A percentile compares a stretch with the other conserved stretches of the same genome.
Evolutionary conservation across 2,113 vertebrate genomes (phyloP).

Genomic region (Hiodon alosoides): DNA sequence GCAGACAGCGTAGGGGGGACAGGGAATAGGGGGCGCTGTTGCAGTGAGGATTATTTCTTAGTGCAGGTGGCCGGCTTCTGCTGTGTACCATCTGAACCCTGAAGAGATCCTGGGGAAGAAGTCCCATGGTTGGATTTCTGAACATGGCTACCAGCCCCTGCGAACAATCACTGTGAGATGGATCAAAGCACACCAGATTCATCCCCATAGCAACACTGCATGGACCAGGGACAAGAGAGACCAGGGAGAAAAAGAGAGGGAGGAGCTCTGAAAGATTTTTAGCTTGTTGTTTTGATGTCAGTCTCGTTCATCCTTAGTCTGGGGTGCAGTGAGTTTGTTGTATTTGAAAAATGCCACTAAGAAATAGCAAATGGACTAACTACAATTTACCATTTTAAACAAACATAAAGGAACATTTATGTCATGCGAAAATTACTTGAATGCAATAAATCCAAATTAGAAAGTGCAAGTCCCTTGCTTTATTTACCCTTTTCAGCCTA

Average conservation of each 20-base stretch:
- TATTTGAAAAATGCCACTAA: neutral
- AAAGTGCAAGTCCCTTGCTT: too few species aligned
- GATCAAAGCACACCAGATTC: conserved; percentile 3
- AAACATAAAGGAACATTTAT: too few species aligned
- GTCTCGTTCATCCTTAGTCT: neutral
- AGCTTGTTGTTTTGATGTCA: neutral
- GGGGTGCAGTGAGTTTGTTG: neutral
- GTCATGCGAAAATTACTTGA: too few species aligned
- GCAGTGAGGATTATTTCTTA: neutral
- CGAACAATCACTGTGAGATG: conserved; percentile 2
- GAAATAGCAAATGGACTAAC: neutral
- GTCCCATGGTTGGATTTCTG: neutral
- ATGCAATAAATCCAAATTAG: too few species aligned
- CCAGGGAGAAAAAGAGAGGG: neutral
- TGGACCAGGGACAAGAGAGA: neutral
- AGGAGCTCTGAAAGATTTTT: neutral
- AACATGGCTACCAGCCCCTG: neutral
- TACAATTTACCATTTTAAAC: too few species aligned
- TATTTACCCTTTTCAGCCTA: too few species aligned
- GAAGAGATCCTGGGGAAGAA: neutral
- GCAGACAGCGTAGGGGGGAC: neutral
- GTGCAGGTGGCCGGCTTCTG: neutral
- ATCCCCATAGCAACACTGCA: conserved; percentile 16
- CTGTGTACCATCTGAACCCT: neutral
- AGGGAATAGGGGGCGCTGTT: neutral